Evolutionary conservation across 92 coral and sea anemone species (phyloP).

Genomic region (Palythoa grandiflora): DNA sequence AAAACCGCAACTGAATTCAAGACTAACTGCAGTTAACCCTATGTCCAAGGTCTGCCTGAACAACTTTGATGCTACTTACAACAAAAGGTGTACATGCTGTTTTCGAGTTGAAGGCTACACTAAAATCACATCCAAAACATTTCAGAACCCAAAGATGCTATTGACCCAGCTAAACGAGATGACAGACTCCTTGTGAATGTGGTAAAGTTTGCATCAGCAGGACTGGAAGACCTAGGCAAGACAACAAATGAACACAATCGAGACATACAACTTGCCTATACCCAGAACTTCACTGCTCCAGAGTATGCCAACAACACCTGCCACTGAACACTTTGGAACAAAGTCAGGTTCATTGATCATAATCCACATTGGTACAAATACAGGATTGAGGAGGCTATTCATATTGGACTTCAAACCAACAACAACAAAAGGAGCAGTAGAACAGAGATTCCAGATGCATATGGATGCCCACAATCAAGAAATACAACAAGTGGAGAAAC

Average conservation of each 20-base stretch:
- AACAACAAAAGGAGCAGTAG: conserved; percentile 11
- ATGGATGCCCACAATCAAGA: conserved; percentile 17
- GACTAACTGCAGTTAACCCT: conserved; percentile 17
- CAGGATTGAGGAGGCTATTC: neutral
- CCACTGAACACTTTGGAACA: neutral
- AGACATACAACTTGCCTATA: conserved; percentile 2
- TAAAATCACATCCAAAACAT: neutral
- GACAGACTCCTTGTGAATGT: conserved; percentile 11
- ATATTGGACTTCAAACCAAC: neutral
- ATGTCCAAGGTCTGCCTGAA: conserved; percentile 23
- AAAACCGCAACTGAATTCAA: neutral
- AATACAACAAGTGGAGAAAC: neutral
- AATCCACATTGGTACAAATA: conserved; percentile 21
- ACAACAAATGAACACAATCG: neutral
- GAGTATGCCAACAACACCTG: neutral
- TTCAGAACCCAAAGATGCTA: neutral
- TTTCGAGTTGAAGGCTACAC: conserved; percentile 7
- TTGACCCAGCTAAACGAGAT: conserved; percentile 24
- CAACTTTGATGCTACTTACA: conserved; percentile 11
- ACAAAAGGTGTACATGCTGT: conserved; percentile 6
- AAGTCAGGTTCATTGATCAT: neutral
- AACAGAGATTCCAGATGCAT: neutral
- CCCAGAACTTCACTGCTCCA: neutral
- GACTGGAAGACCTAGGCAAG: conserved; percentile 31
- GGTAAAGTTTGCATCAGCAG: conserved; percentile 7